Conservation (phyloP, 1,140 invertebrate species). For the Venturia canescens region DNA sequence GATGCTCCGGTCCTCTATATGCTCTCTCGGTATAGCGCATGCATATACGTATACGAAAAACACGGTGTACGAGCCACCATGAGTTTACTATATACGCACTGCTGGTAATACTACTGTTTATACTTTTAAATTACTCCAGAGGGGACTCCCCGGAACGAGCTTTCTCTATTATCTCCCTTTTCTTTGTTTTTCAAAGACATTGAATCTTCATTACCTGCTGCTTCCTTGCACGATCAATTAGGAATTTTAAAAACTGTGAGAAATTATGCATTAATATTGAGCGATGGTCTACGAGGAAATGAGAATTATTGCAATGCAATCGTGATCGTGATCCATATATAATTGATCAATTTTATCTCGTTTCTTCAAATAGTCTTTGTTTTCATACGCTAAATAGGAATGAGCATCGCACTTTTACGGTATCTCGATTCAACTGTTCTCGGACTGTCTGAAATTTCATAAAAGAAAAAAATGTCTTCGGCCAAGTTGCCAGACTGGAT, state of each 20-base stretch:
- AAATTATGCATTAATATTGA: not conserved
- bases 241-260: not conserved
- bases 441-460: too few relatives aligned
- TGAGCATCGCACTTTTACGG: too few relatives aligned
- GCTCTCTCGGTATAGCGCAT: not conserved
- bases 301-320: too few relatives aligned
- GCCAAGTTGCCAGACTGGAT: too few relatives aligned
- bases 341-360: too few relatives aligned
- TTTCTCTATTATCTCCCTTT: not conserved
- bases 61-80: not conserved
- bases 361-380: too few relatives aligned
- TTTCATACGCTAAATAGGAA: too few relatives aligned
- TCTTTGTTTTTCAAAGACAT: constrained; percentile 62
- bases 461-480: too few relatives aligned
- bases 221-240: not conserved
- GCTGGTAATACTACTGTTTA: constrained; percentile 60
- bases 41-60: not conserved
- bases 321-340: too few relatives aligned
- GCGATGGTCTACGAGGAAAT: too few relatives aligned
- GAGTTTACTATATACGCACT: constrained; percentile 6
- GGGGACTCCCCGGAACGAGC: constrained; percentile 53
- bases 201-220: constrained; percentile 68
- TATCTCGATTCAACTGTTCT: too few relatives aligned
- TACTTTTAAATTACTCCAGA: constrained; percentile 64
- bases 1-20: constrained; percentile 17